Percentiles rank a stretch among this genome's conserved stretches.
Evolutionary conservation across 2,113 vertebrate genomes (phyloP).

Genomic region (Nerophis lumbriciformis): DNA sequence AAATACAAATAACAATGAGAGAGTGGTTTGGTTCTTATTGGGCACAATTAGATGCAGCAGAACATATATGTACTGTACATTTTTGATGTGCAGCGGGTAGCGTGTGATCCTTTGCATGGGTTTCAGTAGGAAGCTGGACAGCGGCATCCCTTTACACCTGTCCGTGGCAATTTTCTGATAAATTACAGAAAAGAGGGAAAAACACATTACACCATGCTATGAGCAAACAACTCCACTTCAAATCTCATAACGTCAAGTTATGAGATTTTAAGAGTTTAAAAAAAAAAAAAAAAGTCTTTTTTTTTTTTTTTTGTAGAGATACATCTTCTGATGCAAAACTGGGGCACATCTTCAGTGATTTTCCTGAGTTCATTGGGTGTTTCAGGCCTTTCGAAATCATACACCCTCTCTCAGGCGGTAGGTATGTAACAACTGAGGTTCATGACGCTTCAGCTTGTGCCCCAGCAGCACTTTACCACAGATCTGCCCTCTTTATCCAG

Average conservation of each 20-base stretch:
- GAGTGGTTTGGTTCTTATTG: not conserved
- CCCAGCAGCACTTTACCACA: not conserved
- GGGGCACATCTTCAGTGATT: no score
- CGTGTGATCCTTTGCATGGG: conserved; percentile 98
- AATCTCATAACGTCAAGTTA: no score
- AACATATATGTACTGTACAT: conserved; percentile 68
- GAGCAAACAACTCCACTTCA: no score
- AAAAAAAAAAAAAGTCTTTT: no score
- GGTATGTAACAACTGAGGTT: not conserved
- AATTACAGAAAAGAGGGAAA: not conserved
- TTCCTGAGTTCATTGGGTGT: not conserved
- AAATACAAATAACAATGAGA: conserved; percentile 10
- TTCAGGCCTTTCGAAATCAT: not conserved
- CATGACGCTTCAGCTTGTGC: not conserved
- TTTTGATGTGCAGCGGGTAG: conserved; percentile 94
- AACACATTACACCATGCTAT: no score
- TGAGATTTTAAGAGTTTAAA: no score
- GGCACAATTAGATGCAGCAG: conserved; percentile 1
- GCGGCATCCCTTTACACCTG: conserved; percentile 95
- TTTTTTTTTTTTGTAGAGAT: no score
- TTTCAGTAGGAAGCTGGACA: conserved; percentile 95
- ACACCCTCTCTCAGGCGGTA: not conserved
- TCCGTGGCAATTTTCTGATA: conserved; percentile 87
- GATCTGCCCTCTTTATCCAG: not conserved
- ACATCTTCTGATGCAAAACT: no score